Conservation (phyloP, 2,113 vertebrate species). For the Menura novaehollandiae region DNA sequence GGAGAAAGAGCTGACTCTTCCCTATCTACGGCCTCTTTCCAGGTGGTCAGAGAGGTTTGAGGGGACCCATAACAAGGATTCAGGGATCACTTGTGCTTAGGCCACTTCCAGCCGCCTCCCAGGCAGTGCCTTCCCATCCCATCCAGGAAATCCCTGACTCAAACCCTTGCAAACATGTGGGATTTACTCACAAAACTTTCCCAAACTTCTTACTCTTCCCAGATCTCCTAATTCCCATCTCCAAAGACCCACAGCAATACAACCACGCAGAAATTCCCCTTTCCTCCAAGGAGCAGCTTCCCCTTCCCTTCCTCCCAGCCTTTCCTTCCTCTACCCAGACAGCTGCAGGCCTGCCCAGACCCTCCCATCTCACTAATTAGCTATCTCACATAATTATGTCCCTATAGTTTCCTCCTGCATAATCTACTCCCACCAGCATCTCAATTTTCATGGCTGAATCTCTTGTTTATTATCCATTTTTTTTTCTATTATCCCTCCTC, state of each 20-base stretch:
- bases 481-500: not conserved
- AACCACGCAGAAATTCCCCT: not conserved
- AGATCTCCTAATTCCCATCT: not conserved
- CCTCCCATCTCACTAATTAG: not conserved
- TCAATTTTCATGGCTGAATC: not conserved
- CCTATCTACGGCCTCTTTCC: not conserved
- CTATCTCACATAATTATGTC: not conserved
- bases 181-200: not conserved
- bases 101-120: not conserved
- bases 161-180: accelerated
- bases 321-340: not conserved
- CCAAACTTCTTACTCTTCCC: not conserved
- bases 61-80: not conserved
- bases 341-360: not conserved
- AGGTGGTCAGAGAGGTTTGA: not conserved
- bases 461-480: not conserved
- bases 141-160: not conserved
- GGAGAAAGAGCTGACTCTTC: not conserved
- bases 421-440: not conserved
- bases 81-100: not conserved
- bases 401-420: not conserved
- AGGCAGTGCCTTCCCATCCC: not conserved
- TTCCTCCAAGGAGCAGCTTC: not conserved
- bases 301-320: not conserved
- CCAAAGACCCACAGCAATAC: not conserved